phyloP scores from a whole-genome alignment of 2,113 vertebrate genomes.

The Pica pica region DNA sequence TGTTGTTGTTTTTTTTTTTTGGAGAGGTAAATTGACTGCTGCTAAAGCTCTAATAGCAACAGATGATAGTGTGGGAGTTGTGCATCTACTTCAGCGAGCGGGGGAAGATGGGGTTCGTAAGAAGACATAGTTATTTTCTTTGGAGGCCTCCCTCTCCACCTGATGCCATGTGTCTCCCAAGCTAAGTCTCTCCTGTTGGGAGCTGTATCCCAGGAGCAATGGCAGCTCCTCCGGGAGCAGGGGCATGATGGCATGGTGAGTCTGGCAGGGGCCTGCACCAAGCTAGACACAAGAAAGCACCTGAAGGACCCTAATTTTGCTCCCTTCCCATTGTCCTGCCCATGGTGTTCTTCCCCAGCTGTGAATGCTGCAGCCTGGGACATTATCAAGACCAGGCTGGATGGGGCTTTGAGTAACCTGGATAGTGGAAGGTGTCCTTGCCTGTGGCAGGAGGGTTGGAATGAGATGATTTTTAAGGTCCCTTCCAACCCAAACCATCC shows the following conservation, averaged over 20 bases:
- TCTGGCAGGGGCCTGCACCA: not conserved
- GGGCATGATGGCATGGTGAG: not conserved
- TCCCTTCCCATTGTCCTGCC: not conserved
- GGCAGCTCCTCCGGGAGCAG: rapidly evolving
- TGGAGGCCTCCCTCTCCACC: not conserved
- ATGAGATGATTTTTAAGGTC: not conserved
- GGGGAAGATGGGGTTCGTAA: not conserved
- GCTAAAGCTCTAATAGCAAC: conserved; percentile 52
- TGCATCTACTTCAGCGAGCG: conserved; percentile 26
- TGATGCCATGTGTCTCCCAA: not conserved
- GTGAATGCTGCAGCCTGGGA: not conserved
- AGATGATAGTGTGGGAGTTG: conserved; percentile 39
- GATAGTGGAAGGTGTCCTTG: not conserved
- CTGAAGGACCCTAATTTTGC: not conserved
- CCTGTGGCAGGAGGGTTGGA: not conserved
- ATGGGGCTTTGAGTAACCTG: not conserved
- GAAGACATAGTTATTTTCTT: conserved; percentile 12
- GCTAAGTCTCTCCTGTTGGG: not conserved
- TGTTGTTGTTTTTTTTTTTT: conserved; percentile 13
- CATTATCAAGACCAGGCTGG: not conserved
- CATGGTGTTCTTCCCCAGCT: rapidly evolving
- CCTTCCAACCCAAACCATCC: not conserved
- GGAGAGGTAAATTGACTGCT: conserved; percentile 3
- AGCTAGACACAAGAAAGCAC: not conserved
- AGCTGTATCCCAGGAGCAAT: not conserved